Base-by-base conservation (phyloP, 2,888 invertebrate species). In the Drosophila sordidula region DNA sequence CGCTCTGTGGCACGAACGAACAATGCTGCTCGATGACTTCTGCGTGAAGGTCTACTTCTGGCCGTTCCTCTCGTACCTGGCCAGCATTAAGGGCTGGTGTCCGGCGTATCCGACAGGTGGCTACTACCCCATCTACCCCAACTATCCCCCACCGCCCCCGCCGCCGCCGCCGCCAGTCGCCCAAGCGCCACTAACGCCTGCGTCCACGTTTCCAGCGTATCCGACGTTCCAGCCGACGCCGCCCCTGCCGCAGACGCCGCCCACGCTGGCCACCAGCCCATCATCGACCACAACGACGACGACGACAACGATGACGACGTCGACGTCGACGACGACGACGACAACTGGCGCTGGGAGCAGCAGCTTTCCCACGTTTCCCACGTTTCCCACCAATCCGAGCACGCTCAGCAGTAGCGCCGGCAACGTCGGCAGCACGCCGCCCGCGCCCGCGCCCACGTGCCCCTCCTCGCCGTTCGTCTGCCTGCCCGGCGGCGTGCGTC, bases 41-140 rank as follows among this genome's bases (percentile, higher is more conserved):
- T 92, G 92, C 70, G 79, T 90, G 14, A 92, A 91, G 78, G 80
- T 92, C 49, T 92, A 90, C 57, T 87, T 92, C 47, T 92, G 91
- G 90, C 92, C 92, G 39, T 86, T 91, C 65, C 75, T 92, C 0
- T 90, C 91, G 12, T 91, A 92, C 69, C 72, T 92, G 75, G 92
- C 92, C 18, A 90, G 87, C 45, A 73, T 91, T 8, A 92, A 92
- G 76, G 92, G 92, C 34, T 72, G 91, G 58, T 92, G 92, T 65
- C 90, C 90, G 26, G 58, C 74, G 49, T 83, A 84, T 78, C 84
- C 85, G 34, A 76, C 86, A 50, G 89, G 88, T 65, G 34, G 34
- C 34, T 34, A 34, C 34, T 90, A 85, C 56, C 90, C 89, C 73
- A 90, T 34, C 34, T 34, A 34, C 34, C 34, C 91, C 9, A 78